Evolutionary conservation across 2,888 invertebrate genomes (phyloP), one percentile per base, ranked within the genome.

Genomic region (Myopa tessellatipennis): DNA sequence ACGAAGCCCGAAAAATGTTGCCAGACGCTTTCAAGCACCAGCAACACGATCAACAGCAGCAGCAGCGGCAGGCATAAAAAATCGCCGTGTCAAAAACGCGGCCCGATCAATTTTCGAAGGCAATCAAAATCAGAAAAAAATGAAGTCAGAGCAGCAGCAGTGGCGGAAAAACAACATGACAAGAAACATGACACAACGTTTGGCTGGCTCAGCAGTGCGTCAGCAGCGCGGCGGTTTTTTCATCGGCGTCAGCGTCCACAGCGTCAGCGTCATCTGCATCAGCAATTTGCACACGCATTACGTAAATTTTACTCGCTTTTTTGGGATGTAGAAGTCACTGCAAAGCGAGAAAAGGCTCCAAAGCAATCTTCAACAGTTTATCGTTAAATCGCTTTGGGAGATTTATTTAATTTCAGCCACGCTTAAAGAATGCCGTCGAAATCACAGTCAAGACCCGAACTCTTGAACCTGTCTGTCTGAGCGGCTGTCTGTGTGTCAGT

Each of bases 101-200:
- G 60, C 14, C 26, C 26, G 26, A 61, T 61, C n/a, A 61, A 61
- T 61, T 61, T 61, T 61, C 61, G 7, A 61, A 61, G 26, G 18
- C 61, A 26, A 61, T 61, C 61, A 61, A 61, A 61, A 61, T 18
- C 14, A 61, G 10, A 10, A 61, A 18, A 8, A 18, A 61, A 2
- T 61, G 18, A 61, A 18, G 7, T 26, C 26, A 61, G 26, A 10
- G 58, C 58, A 58, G 58, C n/a, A n/a, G 58, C 16, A 58, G n/a
- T 10, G 14, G 18, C 18, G 18, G 4, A n/a, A 18, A 58, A 16
- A 58, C 18, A 58, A 58, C 58, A 6, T 58, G 14, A 18, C 61
- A n/a, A 45, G 45, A 45, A 45, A 45, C 45, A 45, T 45, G 45
- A 45, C 10, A 45, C 6, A 45, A 45, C 45, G 45, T 8, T 26